A percentile compares a stretch with the other conserved stretches of the same genome.
phyloP scores from a whole-genome alignment of 2,888 invertebrate species.

The Drosophila falleni region DNA sequence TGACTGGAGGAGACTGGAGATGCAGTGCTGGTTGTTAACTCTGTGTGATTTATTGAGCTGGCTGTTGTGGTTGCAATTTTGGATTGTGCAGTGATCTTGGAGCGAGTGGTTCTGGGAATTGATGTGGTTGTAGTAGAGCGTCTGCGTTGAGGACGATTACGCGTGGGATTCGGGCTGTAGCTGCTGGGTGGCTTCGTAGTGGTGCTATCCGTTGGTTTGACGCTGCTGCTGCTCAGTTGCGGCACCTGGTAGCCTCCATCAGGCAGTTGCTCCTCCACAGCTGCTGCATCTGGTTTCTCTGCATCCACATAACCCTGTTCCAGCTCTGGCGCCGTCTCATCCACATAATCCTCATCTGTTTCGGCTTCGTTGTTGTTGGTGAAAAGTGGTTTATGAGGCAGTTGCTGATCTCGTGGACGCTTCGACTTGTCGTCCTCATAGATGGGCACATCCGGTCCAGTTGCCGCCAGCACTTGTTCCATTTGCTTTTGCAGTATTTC shows the following conservation, averaged over 20 bases:
- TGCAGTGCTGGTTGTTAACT: slow-evolving; percentile 1
- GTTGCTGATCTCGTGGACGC: slow-evolving; percentile 39
- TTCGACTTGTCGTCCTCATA: slow-evolving; percentile 58
- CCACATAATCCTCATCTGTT: slow-evolving; percentile 52
- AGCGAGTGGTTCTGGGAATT: slow-evolving; percentile 44
- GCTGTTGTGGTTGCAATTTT: slow-evolving; percentile 14
- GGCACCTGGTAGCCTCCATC: slow-evolving; percentile 46
- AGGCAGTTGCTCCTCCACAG: slow-evolving; percentile 38
- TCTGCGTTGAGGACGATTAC: slow-evolving; percentile 48
- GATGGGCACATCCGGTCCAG: slow-evolving; percentile 58
- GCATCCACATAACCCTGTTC: slow-evolving; percentile 48
- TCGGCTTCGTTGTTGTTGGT: slow-evolving; percentile 49
- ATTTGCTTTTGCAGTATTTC: slow-evolving; percentile 78
- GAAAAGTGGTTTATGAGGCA: slow-evolving; percentile 57
- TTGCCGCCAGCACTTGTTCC: slow-evolving; percentile 71
- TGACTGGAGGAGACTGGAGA: slow-evolving; percentile 11
- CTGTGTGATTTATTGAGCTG: slow-evolving; percentile 14
- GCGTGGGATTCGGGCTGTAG: slow-evolving; percentile 30
- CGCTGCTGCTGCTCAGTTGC: slow-evolving; percentile 24
- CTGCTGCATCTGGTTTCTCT: slow-evolving; percentile 60
- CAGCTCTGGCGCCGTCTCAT: slow-evolving; percentile 35
- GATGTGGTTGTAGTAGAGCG: slow-evolving; percentile 46
- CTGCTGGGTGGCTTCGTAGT: slow-evolving; percentile 28
- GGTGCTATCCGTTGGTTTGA: slow-evolving; percentile 11
- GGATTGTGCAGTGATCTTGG: background rate